Evolutionary conservation across 2,113 vertebrate species (phyloP).

Genomic region (Nyctibius bracteatus): DNA sequence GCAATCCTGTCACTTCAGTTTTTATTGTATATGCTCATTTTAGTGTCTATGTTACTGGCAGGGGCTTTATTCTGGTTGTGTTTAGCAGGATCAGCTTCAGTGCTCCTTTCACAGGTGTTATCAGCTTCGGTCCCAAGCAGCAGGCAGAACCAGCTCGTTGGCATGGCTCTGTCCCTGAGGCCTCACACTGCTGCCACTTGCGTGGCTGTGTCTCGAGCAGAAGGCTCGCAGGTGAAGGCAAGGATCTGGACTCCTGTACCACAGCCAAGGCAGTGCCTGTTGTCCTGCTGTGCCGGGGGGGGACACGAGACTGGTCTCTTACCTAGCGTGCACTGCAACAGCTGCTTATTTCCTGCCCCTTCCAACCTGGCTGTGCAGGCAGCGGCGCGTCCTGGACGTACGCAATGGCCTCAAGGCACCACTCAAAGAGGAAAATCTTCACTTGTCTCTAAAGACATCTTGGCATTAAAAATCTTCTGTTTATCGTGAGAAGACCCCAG

Average conservation of each 20-base stretch:
- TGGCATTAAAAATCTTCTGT: background rate
- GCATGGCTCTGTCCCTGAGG: fast-evolving
- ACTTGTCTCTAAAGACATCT: background rate
- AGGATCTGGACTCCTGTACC: background rate
- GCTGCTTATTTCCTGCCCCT: background rate
- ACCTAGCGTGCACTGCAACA: background rate
- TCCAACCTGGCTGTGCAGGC: background rate
- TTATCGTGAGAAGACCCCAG: background rate
- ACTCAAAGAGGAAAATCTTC: background rate
- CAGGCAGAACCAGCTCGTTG: too few species aligned
- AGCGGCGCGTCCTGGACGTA: fast-evolving
- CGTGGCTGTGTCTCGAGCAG: too few species aligned
- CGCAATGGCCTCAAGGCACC: fast-evolving
- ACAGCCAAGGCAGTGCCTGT: background rate
- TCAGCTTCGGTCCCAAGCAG: background rate
- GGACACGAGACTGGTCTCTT: fast-evolving
- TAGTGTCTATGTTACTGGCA: background rate
- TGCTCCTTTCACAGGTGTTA: background rate
- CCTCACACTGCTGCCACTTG: too few species aligned
- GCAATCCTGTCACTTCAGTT: background rate
- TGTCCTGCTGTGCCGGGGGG: background rate
- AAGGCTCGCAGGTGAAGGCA: background rate
- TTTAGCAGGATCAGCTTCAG: background rate
- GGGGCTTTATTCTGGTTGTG: background rate
- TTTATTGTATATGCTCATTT: background rate